Conservation (phyloP, 2,797 vertebrate genomes). For the Catamblyrhynchus diadema region DNA sequence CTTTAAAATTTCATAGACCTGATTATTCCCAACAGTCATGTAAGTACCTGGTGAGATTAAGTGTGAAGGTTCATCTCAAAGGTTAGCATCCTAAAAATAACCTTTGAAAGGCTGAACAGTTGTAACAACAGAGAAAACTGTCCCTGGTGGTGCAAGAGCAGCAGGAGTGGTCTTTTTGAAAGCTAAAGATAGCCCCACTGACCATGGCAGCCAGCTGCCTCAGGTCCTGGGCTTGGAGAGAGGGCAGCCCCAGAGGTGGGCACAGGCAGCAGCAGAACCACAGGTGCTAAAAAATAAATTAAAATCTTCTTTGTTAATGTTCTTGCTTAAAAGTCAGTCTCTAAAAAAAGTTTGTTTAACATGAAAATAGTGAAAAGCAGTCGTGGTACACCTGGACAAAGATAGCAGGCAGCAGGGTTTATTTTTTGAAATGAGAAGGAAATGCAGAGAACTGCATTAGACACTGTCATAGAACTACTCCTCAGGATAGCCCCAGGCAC, state of each 20-base stretch:
- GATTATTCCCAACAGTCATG: background rate
- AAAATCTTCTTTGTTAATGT: background rate
- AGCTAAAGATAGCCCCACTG: background rate
- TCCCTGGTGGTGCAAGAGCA: background rate
- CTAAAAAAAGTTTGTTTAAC: background rate
- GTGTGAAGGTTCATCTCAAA: constrained; percentile 13
- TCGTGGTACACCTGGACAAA: background rate
- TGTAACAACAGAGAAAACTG: background rate
- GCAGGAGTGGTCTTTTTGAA: background rate
- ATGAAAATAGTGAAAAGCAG: background rate
- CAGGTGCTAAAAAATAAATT: background rate
- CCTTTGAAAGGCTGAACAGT: background rate
- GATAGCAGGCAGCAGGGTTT: background rate
- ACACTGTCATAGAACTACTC: background rate
- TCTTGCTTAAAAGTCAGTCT: background rate
- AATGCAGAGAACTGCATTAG: background rate
- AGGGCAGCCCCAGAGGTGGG: background rate
- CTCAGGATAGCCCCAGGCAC: background rate
- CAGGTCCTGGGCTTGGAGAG: background rate
- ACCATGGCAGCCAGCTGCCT: background rate
- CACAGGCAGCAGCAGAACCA: background rate
- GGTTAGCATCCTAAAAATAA: constrained; percentile 10
- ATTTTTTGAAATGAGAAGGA: background rate
- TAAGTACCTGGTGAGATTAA: background rate
- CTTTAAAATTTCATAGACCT: background rate